Evolutionary conservation across 2,888 invertebrate genomes (phyloP).

Genomic region (Melanostoma mellinum): DNA sequence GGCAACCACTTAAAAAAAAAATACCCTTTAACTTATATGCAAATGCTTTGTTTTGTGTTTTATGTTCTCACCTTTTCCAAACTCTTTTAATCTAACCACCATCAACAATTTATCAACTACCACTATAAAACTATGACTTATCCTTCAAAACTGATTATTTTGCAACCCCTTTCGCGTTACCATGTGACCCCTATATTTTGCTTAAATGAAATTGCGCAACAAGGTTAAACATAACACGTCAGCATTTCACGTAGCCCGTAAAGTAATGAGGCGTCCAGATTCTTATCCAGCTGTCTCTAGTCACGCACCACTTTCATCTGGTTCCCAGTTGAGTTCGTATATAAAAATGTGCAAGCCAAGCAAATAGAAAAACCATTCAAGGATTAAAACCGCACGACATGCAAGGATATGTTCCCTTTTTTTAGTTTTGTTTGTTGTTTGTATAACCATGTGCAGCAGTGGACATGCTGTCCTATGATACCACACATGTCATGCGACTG

Average conservation of each 20-base stretch:
- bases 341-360: conserved; percentile 7
- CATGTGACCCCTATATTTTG: conserved; percentile 8
- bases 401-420: conserved; percentile 29
- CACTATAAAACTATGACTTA: too few species aligned
- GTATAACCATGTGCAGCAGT: conserved; percentile 28
- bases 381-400: conserved; percentile 60
- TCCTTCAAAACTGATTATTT: too few species aligned
- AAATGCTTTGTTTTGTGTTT: too few species aligned
- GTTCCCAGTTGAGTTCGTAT: background rate
- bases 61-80: too few species aligned
- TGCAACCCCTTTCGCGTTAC: background rate
- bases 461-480: conserved; percentile 41
- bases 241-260: conserved; percentile 22
- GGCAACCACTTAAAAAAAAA: too few species aligned
- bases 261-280: conserved; percentile 39
- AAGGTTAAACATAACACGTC: conserved; percentile 28
- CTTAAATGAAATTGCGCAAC: conserved; percentile 18
- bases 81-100: too few species aligned
- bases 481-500: conserved; percentile 57
- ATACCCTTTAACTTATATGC: too few species aligned
- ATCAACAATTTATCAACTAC: too few species aligned
- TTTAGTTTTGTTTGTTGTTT: conserved; percentile 8
- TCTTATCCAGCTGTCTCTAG: conserved; percentile 44
- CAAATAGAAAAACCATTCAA: conserved; percentile 19
- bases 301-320: conserved; percentile 41